Conservation (phyloP, 2,888 invertebrate genomes). For the Xestia xanthographa region DNA sequence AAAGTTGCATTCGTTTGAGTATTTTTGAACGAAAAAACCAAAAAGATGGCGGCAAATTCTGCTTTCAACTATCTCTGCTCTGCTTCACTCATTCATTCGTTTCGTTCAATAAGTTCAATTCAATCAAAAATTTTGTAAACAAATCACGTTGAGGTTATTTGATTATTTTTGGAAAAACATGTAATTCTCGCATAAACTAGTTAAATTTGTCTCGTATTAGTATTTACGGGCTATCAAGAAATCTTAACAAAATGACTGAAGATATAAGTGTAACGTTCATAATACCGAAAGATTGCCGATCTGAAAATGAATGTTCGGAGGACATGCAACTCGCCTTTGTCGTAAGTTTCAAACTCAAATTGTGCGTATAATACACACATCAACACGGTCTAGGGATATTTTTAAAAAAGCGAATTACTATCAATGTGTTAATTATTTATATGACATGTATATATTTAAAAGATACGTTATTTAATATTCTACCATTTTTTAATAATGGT, state of each 20-base stretch:
- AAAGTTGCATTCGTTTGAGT: neutral
- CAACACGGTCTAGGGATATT: too few species aligned
- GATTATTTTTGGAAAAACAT: constrained; percentile 29
- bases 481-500: too few species aligned
- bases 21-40: constrained; percentile 13
- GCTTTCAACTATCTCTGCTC: constrained; percentile 35
- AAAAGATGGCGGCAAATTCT: constrained; percentile 48
- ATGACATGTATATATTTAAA: too few species aligned
- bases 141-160: constrained; percentile 59
- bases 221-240: neutral
- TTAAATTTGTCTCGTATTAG: neutral
- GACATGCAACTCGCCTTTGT: constrained; percentile 91
- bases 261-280: constrained; percentile 89
- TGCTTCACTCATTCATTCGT: neutral
- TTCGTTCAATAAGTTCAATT: neutral
- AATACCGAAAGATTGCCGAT: constrained; percentile 85
- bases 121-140: constrained; percentile 65
- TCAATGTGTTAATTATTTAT: too few species aligned
- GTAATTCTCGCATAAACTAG: neutral
- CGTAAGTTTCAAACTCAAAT: constrained; percentile 78
- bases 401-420: too few species aligned
- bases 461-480: too few species aligned
- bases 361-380: too few species aligned
- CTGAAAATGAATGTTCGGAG: constrained; percentile 89
- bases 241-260: constrained; percentile 76